These are phyloP conservation scores for Oplegnathus fasciatus DNA, from an alignment of 2,113 vertebrate genomes.

Conservation along the genomic window DNA sequence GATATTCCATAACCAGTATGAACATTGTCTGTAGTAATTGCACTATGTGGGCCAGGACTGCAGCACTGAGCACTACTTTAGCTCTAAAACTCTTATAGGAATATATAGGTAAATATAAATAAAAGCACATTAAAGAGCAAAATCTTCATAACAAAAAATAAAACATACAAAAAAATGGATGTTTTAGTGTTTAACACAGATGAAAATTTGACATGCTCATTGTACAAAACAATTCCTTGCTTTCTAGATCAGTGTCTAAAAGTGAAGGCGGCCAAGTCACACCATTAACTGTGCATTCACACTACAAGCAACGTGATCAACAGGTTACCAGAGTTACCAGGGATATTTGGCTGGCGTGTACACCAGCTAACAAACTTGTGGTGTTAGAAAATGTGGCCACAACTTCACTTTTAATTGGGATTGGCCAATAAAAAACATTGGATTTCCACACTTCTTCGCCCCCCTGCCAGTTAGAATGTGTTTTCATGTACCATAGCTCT, in stretches of 20 bases:
- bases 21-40: slow-evolving; percentile 6
- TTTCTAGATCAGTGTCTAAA: slow-evolving; percentile 26
- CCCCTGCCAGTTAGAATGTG: background rate
- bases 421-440: background rate
- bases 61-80: slow-evolving; percentile 23
- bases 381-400: background rate
- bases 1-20: slow-evolving; percentile 13
- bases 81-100: slow-evolving; percentile 33
- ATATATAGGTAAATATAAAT: slow-evolving; percentile 47
- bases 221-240: background rate
- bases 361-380: background rate
- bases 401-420: background rate
- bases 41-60: slow-evolving; percentile 15
- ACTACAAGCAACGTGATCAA: background rate
- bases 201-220: slow-evolving; percentile 1
- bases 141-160: slow-evolving; percentile 6
- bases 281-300: slow-evolving; percentile 20
- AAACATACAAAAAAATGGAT: background rate
- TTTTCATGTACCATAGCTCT: background rate
- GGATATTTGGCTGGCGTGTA: background rate
- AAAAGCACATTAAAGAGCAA: slow-evolving; percentile 46
- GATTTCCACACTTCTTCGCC: background rate
- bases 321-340: background rate
- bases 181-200: slow-evolving; percentile 25
- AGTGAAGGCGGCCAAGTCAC: slow-evolving; percentile 18